Conservation (phyloP, 2,888 invertebrate species). For the Dynastes maya region DNA sequence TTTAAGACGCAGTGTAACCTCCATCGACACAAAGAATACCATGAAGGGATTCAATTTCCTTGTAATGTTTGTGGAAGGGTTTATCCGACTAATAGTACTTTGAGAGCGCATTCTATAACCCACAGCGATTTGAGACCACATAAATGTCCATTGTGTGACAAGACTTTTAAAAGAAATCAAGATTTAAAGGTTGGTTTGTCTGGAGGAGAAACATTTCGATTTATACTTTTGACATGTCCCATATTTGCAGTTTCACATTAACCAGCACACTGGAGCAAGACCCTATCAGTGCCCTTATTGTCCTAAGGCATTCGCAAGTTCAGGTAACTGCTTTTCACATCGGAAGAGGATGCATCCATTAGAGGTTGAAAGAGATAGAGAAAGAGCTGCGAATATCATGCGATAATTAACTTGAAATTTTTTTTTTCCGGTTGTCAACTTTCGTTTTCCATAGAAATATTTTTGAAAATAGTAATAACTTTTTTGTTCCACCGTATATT, state of each 20-base stretch:
- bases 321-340: conserved; percentile 83
- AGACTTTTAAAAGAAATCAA: conserved; percentile 82
- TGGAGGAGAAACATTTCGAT: neutral
- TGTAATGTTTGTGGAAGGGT: conserved; percentile 81
- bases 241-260: conserved; percentile 78
- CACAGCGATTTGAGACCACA: conserved; percentile 81
- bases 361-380: conserved; percentile 74
- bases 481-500: neutral
- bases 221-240: neutral
- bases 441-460: conserved; percentile 4
- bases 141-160: conserved; percentile 79
- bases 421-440: conserved; percentile 14
- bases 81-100: conserved; percentile 79
- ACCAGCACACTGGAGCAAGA: conserved; percentile 82
- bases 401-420: conserved; percentile 66
- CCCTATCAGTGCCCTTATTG: conserved; percentile 84
- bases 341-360: conserved; percentile 81
- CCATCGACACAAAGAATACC: conserved; percentile 77
- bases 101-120: conserved; percentile 80
- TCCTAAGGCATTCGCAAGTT: conserved; percentile 81
- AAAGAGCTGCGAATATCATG: conserved; percentile 73
- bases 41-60: conserved; percentile 74
- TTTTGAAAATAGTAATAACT: neutral
- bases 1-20: conserved; percentile 79
- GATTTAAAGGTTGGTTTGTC: conserved; percentile 76